Base-by-base conservation (phyloP, 2,888 invertebrate genomes). In the Caenorhabditis plicata region DNA sequence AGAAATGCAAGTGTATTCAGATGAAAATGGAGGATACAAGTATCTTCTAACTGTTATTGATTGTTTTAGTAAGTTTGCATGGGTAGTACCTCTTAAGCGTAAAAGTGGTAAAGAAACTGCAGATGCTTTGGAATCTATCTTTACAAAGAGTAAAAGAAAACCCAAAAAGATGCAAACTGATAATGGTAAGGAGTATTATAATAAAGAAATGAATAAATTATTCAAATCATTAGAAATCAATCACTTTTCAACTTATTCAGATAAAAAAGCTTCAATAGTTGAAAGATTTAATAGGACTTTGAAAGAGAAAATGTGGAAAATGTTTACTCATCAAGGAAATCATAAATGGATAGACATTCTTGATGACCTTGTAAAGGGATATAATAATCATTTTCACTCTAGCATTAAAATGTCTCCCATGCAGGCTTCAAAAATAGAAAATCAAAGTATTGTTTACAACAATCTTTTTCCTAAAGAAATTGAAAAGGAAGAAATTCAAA, bases 91-190 rank as follows among this genome's bases (percentile, higher is more conserved):
- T 17, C 31, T 69, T 11, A 69, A 69, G 40, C 55, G 23, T 45
- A 71, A 71, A 42, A 71, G 31, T 26, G 61, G 64, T 42, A 62
- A 71, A 53, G 71, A 62, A 64, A 67, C 64, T 46, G 55, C 58
- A 33, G 48, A 58, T 44, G 64, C 66, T 38, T 46, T 70, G n/a
- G 46, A 70, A 39, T 20, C 36, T 17, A 54, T 70, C 29, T 61
- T 70, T 29, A 43, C n/a, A 31, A 26, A 41, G 27, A 52, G 35
- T 45, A 45, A 39, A 23, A 66, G 65, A 57, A 66, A 63, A 62
- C 68, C 68, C 4, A 5, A 63, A 48, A 68, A 64, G 39, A 51
- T 68, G 45, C 67, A 68, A 57, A 54, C 57, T 26, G 68, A 68
- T 60, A 56, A 68, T 52, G 67, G 68, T 17, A 68, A 58, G 29